These are phyloP conservation scores for Etheostoma cragini DNA, from an alignment of 2,113 vertebrate genomes.

Conservation along the genomic window DNA sequence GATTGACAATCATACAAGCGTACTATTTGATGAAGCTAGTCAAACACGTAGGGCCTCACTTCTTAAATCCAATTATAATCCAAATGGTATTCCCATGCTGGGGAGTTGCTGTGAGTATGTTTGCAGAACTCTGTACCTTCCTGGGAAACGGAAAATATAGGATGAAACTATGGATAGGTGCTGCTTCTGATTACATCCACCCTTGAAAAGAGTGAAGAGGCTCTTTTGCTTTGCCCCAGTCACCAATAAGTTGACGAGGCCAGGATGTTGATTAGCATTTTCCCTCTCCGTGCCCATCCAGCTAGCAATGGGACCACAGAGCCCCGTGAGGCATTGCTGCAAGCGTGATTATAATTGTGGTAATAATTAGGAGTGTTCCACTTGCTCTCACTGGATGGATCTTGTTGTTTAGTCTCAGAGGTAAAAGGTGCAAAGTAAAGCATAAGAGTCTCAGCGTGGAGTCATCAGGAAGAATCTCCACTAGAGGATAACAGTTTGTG, in stretches of 20 bases:
- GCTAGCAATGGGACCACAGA: slow-evolving; percentile 59
- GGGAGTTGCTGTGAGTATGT: slow-evolving; percentile 40
- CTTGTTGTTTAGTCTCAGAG: slow-evolving; percentile 66
- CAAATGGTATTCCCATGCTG: slow-evolving; percentile 32
- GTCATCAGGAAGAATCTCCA: slow-evolving; percentile 21
- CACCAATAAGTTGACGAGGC: slow-evolving; percentile 69
- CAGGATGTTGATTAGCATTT: slow-evolving; percentile 71
- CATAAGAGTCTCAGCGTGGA: slow-evolving; percentile 46
- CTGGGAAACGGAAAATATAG: neutral
- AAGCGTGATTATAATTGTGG: slow-evolving; percentile 80
- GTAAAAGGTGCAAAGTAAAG: slow-evolving; percentile 75
- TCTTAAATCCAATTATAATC: slow-evolving; percentile 43
- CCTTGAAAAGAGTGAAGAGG: slow-evolving; percentile 64
- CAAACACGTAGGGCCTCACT: slow-evolving; percentile 33
- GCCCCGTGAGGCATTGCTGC: slow-evolving; percentile 55
- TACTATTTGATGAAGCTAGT: slow-evolving; percentile 26
- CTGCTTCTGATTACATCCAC: slow-evolving; percentile 67
- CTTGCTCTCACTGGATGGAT: slow-evolving; percentile 59
- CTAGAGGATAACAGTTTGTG: neutral
- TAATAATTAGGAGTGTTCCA: slow-evolving; percentile 78
- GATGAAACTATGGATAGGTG: slow-evolving; percentile 45
- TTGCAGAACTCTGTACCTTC: slow-evolving; percentile 27
- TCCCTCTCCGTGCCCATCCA: slow-evolving; percentile 51
- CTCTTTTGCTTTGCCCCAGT: slow-evolving; percentile 54
- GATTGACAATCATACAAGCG: slow-evolving; percentile 17